Conservation (phyloP, 2,113 vertebrate genomes). For the Sprattus sprattus region DNA sequence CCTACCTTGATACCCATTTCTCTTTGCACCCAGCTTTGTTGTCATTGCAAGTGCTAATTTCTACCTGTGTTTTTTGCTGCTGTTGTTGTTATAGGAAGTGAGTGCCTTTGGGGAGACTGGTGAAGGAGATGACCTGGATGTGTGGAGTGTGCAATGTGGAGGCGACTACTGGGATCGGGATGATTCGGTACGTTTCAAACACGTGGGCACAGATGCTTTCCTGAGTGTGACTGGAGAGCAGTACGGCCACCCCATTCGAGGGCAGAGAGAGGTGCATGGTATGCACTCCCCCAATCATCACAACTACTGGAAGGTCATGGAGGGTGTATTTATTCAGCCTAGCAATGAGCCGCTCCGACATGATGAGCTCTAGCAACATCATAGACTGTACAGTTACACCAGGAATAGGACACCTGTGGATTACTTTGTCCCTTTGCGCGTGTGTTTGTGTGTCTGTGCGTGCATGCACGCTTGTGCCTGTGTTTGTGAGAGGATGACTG, state of each 20-base stretch:
- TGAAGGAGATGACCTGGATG: conserved; percentile 91
- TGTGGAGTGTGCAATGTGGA: conserved; percentile 90
- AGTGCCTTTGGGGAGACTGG: conserved; percentile 96
- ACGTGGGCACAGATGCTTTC: conserved; percentile 85
- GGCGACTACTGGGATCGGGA: conserved; percentile 85
- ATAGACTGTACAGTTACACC: conserved; percentile 11
- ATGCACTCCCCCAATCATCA: conserved; percentile 79
- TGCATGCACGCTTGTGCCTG: not conserved
- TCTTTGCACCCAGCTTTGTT: not conserved
- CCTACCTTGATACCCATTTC: not conserved
- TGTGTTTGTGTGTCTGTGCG: not conserved
- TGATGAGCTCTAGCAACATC: conserved; percentile 82
- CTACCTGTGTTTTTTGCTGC: conserved; percentile 23
- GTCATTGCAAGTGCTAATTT: not conserved
- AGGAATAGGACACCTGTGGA: conserved; percentile 23
- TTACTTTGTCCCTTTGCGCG: not conserved
- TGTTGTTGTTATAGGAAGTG: conserved; percentile 80
- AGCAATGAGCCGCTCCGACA: conserved; percentile 73
- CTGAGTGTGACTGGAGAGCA: conserved; percentile 93
- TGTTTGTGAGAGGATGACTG: not conserved
- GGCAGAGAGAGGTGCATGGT: conserved; percentile 91
- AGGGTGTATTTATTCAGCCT: conserved; percentile 94
- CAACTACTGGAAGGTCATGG: conserved; percentile 93
- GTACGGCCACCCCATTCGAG: conserved; percentile 91
- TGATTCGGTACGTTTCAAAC: conserved; percentile 85